Base-by-base conservation (phyloP, 1,140 invertebrate genomes). In the Penaeus chinensis region DNA sequence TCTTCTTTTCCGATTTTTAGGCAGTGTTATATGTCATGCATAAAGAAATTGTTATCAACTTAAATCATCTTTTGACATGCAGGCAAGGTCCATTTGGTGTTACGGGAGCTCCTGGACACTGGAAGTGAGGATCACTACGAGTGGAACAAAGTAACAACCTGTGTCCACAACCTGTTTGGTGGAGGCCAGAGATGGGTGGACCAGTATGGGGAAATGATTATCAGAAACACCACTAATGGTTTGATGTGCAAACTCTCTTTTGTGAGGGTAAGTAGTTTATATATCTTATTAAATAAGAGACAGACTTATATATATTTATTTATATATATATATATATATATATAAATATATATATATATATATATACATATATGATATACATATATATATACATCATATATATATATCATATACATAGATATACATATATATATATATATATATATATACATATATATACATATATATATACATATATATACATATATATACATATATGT, bases 111-210 rank as follows among this genome's bases (percentile, higher is more conserved):
- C 7, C 1, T 32, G 24, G 85, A 87, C 65, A 62, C 78, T 62
- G 69, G 24, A 13, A 74, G n/a, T 32, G 85, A 87, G 13, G 89
- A 90, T 62, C 74, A 95, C 90, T 97, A 96, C 91, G 93, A 93
- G 63, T 97, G 96, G 96, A 97, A 97, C 92, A 97, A 97, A 93
- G 95, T 97, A 27, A 97, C 96, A 37, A 96, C 96, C 5, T 97
- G 96, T 92, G 96, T 97, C 3, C 96, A 97, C 92, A 97, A 97
- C 91, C 91, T 97, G 89, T 96, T 97, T 92, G 95, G 95, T 66
- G 95, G 95, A 8, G 91, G 91, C 27, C 95, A 96, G 91, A 93
- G 96, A 63, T 97, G 96, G 95, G 96, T 97, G 65, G 96, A 97
- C 92, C 95, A 96, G 91, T 97, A 97, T 92, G 96, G 96, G 3